phyloP scores from a whole-genome alignment of 2,797 vertebrate species.

The Parambassis ranga region DNA sequence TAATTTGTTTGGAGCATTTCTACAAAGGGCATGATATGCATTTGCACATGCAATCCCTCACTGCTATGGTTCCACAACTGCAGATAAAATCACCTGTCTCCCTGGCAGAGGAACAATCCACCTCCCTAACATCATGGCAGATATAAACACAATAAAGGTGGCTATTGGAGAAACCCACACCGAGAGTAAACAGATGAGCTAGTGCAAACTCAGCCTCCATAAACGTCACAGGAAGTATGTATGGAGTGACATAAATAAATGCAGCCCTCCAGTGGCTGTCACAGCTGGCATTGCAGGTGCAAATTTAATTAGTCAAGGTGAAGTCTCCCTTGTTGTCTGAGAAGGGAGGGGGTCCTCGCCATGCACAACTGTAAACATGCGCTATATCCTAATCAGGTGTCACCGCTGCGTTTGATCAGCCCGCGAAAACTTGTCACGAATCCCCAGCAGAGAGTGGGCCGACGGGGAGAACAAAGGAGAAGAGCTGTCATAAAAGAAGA shows the following conservation, averaged over 20 bases:
- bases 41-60: background rate
- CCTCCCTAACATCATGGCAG: conserved; percentile 18
- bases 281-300: conserved; percentile 87
- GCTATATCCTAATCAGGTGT: conserved; percentile 93
- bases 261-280: conserved; percentile 84
- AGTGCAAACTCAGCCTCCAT: conserved; percentile 65
- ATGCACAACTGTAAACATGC: conserved; percentile 92
- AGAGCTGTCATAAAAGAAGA: conserved; percentile 87
- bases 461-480: conserved; percentile 88
- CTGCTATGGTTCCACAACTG: conserved; percentile 15
- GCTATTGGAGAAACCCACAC: conserved; percentile 47
- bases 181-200: conserved; percentile 47
- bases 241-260: conserved; percentile 82
- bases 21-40: too few relatives aligned
- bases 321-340: conserved; percentile 89
- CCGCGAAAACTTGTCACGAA: conserved; percentile 91
- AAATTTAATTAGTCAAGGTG: conserved; percentile 95
- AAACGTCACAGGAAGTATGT: conserved; percentile 76
- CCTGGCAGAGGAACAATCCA: background rate
- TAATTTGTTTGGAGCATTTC: too few relatives aligned
- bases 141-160: conserved; percentile 44
- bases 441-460: conserved; percentile 90
- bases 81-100: conserved; percentile 17
- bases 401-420: conserved; percentile 93
- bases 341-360: conserved; percentile 75